These are phyloP conservation scores for Lysandra coridon DNA, from an alignment of 2,888 invertebrate genomes.

Conservation along the genomic window DNA sequence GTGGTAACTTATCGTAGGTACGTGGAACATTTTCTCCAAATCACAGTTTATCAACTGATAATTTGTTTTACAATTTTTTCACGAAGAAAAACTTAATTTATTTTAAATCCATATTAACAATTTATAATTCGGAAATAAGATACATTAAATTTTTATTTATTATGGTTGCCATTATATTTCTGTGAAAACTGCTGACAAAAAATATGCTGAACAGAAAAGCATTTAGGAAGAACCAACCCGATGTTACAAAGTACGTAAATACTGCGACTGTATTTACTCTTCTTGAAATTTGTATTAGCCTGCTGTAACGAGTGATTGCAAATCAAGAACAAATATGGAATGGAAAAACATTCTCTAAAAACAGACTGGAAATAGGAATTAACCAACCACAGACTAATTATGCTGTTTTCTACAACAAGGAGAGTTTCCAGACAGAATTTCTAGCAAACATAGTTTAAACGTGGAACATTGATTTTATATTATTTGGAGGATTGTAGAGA, in stretches of 20 bases:
- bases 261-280: not conserved
- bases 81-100: too few species aligned
- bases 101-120: too few species aligned
- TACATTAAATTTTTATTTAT: too few species aligned
- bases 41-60: too few species aligned
- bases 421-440: not conserved
- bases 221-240: not conserved
- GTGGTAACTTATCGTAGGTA: too few species aligned
- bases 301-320: conserved; percentile 3
- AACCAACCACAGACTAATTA: conserved; percentile 12
- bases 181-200: not conserved
- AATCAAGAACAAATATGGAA: not conserved
- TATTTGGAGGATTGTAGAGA: conserved; percentile 32
- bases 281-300: not conserved
- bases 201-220: not conserved
- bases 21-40: too few species aligned
- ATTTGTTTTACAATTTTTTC: too few species aligned
- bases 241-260: not conserved
- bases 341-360: not conserved
- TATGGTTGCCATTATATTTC: too few species aligned
- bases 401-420: not conserved
- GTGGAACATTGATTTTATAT: conserved; percentile 6
- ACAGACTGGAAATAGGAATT: not conserved
- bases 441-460: conserved; percentile 3
- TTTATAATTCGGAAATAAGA: too few species aligned